Evolutionary conservation across 2,888 invertebrate genomes (phyloP).

Genomic region (Cataglyphis livida): DNA sequence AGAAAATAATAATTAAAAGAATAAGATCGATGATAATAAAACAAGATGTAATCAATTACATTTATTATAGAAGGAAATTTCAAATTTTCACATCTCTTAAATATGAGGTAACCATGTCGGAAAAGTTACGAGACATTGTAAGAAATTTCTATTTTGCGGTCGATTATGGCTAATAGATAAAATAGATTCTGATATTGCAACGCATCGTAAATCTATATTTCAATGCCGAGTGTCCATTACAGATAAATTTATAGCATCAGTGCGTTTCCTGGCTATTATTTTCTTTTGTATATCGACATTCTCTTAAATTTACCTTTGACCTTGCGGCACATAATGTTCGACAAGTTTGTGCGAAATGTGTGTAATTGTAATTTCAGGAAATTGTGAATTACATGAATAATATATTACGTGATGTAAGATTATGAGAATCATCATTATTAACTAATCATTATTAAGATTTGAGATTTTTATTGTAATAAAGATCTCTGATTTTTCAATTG

Average conservation of each 20-base stretch:
- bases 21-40: not conserved
- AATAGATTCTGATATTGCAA: not conserved
- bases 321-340: conserved; percentile 5
- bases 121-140: not conserved
- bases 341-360: conserved; percentile 21
- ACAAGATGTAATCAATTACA: not conserved
- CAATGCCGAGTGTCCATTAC: conserved; percentile 16
- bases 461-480: not conserved
- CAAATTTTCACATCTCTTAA: not conserved
- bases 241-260: conserved; percentile 9
- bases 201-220: conserved; percentile 24
- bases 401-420: not conserved
- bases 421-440: not conserved
- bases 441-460: not conserved
- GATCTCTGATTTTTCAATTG: not conserved
- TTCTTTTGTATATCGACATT: not conserved
- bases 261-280: conserved; percentile 20
- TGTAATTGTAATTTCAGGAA: conserved; percentile 27
- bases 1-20: not conserved
- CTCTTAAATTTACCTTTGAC: conserved; percentile 30
- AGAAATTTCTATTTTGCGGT: not conserved
- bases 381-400: not conserved
- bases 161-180: not conserved
- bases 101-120: not conserved
- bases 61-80: not conserved